These are phyloP conservation scores for Protosalanx chinensis DNA, from an alignment of 2,797 vertebrate genomes.

Conservation along the genomic window DNA sequence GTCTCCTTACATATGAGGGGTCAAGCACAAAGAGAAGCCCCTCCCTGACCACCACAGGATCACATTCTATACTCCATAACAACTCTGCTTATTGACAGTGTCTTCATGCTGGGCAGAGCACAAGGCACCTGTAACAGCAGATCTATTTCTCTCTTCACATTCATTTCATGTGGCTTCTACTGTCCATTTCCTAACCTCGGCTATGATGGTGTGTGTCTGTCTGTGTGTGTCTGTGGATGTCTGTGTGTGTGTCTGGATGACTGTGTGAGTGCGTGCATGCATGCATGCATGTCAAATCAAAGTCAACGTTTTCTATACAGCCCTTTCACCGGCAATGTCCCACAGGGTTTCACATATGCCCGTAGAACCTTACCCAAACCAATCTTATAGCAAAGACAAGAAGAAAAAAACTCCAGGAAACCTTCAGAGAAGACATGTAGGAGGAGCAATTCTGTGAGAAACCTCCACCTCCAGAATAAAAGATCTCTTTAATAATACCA, in stretches of 20 bases:
- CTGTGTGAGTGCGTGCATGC: too few species aligned
- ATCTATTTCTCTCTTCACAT: conserved; percentile 40
- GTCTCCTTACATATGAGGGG: conserved; percentile 31
- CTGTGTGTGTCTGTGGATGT: too few species aligned
- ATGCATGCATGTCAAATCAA: too few species aligned
- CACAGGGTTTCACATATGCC: too few species aligned
- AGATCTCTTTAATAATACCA: too few species aligned
- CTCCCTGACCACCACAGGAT: conserved; percentile 12
- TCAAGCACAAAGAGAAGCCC: conserved; percentile 58
- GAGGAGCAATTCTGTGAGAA: too few species aligned
- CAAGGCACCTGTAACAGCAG: conserved; percentile 58
- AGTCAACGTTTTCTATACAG: too few species aligned
- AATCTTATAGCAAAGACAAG: background rate
- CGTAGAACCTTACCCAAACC: background rate
- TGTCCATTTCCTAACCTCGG: conserved; percentile 3
- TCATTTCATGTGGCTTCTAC: background rate
- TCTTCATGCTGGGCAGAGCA: conserved; percentile 52
- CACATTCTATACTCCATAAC: conserved; percentile 40
- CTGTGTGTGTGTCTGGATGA: too few species aligned
- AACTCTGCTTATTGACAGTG: conserved; percentile 45
- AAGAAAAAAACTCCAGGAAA: background rate
- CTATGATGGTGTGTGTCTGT: background rate
- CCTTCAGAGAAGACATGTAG: background rate
- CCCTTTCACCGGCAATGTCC: too few species aligned
- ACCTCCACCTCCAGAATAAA: too few species aligned